Evolutionary conservation across 1,140 invertebrate species (phyloP).

Genomic region (Pogonus chalceus): DNA sequence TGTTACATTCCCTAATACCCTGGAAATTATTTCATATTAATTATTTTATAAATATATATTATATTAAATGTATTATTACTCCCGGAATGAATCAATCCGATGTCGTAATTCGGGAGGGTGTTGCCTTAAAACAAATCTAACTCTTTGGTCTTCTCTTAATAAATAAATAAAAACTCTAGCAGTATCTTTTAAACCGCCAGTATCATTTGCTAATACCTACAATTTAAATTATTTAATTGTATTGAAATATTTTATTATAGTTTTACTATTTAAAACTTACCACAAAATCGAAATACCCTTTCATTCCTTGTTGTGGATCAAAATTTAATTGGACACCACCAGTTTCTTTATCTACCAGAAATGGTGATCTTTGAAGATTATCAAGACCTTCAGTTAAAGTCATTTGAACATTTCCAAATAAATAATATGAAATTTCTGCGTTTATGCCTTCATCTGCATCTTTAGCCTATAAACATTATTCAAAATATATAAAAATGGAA

Average conservation of each 20-base stretch:
- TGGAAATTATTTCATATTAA: constrained; percentile 31
- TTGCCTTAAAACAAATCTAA: constrained; percentile 82
- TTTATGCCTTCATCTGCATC: constrained; percentile 73
- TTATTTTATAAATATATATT: constrained; percentile 9
- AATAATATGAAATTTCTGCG: constrained; percentile 65
- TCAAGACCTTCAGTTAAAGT: constrained; percentile 80
- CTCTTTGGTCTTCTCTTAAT: constrained; percentile 83
- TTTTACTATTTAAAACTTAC: constrained; percentile 33
- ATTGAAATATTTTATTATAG: neutral
- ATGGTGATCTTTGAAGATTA: constrained; percentile 66
- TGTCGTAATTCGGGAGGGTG: constrained; percentile 77
- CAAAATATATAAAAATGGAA: constrained; percentile 14
- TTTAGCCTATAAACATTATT: constrained; percentile 48
- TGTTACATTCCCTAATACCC: constrained; percentile 72
- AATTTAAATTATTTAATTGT: constrained; percentile 11
- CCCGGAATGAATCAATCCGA: constrained; percentile 66
- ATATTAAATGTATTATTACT: constrained; percentile 44
- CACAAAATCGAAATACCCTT: constrained; percentile 91
- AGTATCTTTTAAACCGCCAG: constrained; percentile 63
- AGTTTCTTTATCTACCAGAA: constrained; percentile 67
- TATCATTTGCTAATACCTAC: constrained; percentile 75
- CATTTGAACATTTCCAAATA: constrained; percentile 66
- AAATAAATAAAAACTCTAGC: constrained; percentile 84
- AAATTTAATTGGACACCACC: constrained; percentile 84
- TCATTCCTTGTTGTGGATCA: constrained; percentile 92